Evolutionary conservation across 2,888 invertebrate species (phyloP).

Genomic region (Apeira syringaria): DNA sequence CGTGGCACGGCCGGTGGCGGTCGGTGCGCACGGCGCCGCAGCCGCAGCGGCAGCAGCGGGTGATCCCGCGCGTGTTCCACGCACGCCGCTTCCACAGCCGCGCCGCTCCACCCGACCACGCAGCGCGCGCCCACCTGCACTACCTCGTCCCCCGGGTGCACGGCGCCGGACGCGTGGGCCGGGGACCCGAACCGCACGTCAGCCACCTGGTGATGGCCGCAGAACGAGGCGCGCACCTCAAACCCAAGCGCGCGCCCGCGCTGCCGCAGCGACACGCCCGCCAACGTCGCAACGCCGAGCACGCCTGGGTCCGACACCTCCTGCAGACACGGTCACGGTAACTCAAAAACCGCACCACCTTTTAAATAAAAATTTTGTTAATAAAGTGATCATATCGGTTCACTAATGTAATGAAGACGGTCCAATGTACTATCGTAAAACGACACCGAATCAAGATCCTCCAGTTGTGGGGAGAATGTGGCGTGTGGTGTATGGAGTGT

Average conservation of each 20-base stretch:
- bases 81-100: slow-evolving; percentile 34
- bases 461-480: too few species aligned
- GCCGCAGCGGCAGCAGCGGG: slow-evolving; percentile 44
- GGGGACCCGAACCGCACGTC: slow-evolving; percentile 96
- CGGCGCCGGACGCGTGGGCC: slow-evolving; percentile 95
- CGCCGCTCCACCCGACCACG: slow-evolving; percentile 66
- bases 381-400: too few species aligned
- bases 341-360: too few species aligned
- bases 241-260: slow-evolving; percentile 95
- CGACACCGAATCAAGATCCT: too few species aligned
- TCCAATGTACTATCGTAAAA: too few species aligned
- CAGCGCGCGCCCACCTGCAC: slow-evolving; percentile 79
- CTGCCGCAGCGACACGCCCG: slow-evolving; percentile 93
- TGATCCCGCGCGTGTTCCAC: slow-evolving; percentile 35
- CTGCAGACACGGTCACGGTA: slow-evolving; percentile 42
- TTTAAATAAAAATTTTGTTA: too few species aligned
- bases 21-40: slow-evolving; percentile 47
- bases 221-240: slow-evolving; percentile 93
- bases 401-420: too few species aligned
- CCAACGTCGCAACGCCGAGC: slow-evolving; percentile 95
- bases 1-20: slow-evolving; percentile 35
- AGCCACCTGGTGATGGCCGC: slow-evolving; percentile 90
- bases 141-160: slow-evolving; percentile 98
- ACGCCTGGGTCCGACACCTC: slow-evolving; percentile 95
- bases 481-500: too few species aligned